These are phyloP conservation scores for Crossaster papposus DNA, from an alignment of 53 echinoderm and acorn worm species.

Conservation along the genomic window DNA sequence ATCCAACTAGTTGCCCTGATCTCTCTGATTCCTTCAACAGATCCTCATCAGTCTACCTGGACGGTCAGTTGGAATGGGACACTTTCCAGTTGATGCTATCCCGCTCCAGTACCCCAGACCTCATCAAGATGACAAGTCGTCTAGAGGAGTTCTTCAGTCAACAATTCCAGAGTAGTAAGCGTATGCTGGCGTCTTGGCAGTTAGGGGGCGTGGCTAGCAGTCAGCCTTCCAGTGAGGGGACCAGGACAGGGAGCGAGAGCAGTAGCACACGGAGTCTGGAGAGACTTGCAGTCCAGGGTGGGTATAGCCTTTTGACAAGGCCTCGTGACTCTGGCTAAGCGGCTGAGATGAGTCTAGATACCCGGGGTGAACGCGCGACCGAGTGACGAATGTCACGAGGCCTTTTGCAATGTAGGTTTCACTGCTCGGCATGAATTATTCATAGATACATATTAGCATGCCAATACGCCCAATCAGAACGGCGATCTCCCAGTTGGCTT, in stretches of 20 bases:
- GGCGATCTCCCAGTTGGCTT: no score
- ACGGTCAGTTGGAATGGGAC: constrained; percentile 85
- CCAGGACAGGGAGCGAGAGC: constrained; percentile 27
- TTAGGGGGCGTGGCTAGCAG: constrained; percentile 57
- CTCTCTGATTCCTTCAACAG: constrained; percentile 16
- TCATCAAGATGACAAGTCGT: constrained; percentile 78
- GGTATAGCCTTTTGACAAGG: neutral
- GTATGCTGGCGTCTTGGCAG: constrained; percentile 88
- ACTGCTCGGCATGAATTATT: no score
- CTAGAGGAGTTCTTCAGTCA: constrained; percentile 96
- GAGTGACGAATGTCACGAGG: no score
- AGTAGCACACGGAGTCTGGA: constrained; percentile 50
- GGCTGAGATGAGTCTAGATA: no score
- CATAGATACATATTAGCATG: no score
- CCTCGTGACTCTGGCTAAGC: no score
- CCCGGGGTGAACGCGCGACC: no score
- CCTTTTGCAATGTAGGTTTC: no score
- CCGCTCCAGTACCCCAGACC: constrained; percentile 95
- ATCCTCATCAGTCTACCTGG: constrained; percentile 73
- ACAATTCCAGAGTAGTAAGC: constrained; percentile 90
- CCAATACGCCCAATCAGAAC: neutral
- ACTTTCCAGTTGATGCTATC: constrained; percentile 92
- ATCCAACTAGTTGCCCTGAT: neutral
- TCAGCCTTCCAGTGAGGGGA: constrained; percentile 41
- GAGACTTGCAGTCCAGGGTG: constrained; percentile 47